A percentile compares a stretch with the other conserved stretches of the same genome.
phyloP scores from a whole-genome alignment of 2,113 vertebrate genomes.

The Prinia subflava region DNA sequence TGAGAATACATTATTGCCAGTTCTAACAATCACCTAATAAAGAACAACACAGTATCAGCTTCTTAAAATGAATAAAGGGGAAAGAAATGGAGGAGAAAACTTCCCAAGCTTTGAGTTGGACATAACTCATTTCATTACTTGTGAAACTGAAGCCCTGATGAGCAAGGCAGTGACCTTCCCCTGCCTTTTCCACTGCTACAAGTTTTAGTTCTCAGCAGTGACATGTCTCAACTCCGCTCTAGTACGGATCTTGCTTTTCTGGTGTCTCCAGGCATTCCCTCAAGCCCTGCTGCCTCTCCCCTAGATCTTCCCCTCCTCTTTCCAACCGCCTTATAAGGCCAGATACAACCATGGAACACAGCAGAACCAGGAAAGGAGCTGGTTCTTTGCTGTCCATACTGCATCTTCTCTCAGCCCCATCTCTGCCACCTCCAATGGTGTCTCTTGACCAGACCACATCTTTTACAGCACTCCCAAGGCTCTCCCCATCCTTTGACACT shows the following conservation, averaged over 20 bases:
- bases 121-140: background rate
- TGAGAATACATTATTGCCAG: background rate
- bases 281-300: background rate
- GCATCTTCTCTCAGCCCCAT: background rate
- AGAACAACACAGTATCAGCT: background rate
- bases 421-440: background rate
- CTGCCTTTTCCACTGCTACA: background rate
- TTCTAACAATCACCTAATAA: background rate
- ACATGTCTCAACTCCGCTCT: background rate
- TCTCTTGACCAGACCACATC: background rate
- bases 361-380: background rate
- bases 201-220: background rate
- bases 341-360: background rate
- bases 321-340: background rate
- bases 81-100: background rate
- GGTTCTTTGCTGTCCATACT: background rate
- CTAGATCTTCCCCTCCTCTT: background rate
- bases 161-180: background rate
- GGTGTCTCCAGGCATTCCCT: background rate
- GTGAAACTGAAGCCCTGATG: background rate
- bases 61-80: background rate
- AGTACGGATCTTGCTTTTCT: background rate
- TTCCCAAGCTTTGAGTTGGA: background rate
- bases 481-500: background rate
- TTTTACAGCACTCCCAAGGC: background rate